A percentile compares a stretch with the other conserved stretches of the same genome.
These are phyloP conservation scores for Steinernema feltiae DNA, from an alignment of 1,140 invertebrate species.

Conservation along the genomic window DNA sequence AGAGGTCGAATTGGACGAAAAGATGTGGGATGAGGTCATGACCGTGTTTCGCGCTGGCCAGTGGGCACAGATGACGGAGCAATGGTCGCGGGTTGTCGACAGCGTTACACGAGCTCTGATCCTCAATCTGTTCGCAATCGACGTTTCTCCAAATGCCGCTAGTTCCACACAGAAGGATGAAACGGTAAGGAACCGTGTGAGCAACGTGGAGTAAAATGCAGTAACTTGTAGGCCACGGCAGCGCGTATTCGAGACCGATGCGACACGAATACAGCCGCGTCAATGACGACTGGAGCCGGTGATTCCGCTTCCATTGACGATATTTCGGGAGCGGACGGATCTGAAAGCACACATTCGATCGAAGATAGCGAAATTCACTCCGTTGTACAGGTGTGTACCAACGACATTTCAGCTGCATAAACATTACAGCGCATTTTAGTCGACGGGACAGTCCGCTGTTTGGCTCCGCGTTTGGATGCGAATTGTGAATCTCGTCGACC, in stretches of 20 bases:
- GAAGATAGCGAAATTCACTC: not conserved
- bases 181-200: not conserved
- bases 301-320: not conserved
- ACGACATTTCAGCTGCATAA: not conserved
- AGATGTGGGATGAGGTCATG: slow-evolving; percentile 51
- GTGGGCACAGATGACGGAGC: slow-evolving; percentile 51
- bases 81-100: slow-evolving; percentile 40
- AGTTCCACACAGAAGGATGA: not conserved
- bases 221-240: not conserved
- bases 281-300: not conserved
- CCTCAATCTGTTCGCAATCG: slow-evolving; percentile 47
- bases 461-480: slow-evolving; percentile 50
- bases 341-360: not conserved
- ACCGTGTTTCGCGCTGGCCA: slow-evolving; percentile 40
- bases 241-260: not conserved
- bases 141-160: slow-evolving; percentile 29
- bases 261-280: not conserved
- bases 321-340: not conserved
- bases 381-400: not conserved
- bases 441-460: slow-evolving; percentile 23
- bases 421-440: slow-evolving; percentile 32
- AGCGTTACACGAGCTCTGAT: slow-evolving; percentile 48
- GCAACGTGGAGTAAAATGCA: not conserved
- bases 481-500: slow-evolving; percentile 39
- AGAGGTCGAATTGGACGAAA: slow-evolving; percentile 48